A percentile compares a stretch with the other conserved stretches of the same genome.
phyloP scores from a whole-genome alignment of 2,888 invertebrate species.

The Onchidella celtica region DNA sequence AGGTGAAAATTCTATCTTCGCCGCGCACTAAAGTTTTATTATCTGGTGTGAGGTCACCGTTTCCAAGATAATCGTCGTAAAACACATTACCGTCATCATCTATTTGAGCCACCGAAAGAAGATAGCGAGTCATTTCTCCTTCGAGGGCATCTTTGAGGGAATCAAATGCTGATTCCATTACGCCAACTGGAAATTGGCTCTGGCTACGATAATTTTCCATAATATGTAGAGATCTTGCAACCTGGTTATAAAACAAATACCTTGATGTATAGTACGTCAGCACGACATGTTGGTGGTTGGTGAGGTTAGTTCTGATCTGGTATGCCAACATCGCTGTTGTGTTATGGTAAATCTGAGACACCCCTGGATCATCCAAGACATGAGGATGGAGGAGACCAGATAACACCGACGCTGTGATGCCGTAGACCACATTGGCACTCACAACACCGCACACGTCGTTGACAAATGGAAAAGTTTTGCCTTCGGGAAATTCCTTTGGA shows the following conservation, averaged over 20 bases:
- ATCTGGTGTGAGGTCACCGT: slow-evolving; percentile 8
- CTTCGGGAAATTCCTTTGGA: too few relatives aligned
- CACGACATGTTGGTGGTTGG: background rate
- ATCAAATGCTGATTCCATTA: background rate
- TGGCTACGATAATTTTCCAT: slow-evolving; percentile 1
- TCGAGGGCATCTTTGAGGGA: background rate
- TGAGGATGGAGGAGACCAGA: background rate
- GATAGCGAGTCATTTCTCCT: slow-evolving; percentile 4
- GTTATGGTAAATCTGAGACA: background rate
- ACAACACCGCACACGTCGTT: background rate
- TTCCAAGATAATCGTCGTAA: background rate
- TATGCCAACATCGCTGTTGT: background rate
- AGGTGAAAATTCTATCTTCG: slow-evolving; percentile 71
- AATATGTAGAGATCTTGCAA: background rate
- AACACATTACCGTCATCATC: background rate
- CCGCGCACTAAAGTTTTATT: slow-evolving; percentile 48
- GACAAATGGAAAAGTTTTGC: background rate
- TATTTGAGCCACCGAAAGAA: background rate
- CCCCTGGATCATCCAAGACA: background rate
- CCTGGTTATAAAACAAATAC: background rate
- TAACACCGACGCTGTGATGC: background rate
- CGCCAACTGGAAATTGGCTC: background rate
- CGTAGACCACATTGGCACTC: background rate
- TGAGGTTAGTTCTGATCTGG: background rate
- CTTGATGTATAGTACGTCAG: background rate